phyloP scores from a whole-genome alignment of 2,113 vertebrate genomes.

The Labrus mixtus region DNA sequence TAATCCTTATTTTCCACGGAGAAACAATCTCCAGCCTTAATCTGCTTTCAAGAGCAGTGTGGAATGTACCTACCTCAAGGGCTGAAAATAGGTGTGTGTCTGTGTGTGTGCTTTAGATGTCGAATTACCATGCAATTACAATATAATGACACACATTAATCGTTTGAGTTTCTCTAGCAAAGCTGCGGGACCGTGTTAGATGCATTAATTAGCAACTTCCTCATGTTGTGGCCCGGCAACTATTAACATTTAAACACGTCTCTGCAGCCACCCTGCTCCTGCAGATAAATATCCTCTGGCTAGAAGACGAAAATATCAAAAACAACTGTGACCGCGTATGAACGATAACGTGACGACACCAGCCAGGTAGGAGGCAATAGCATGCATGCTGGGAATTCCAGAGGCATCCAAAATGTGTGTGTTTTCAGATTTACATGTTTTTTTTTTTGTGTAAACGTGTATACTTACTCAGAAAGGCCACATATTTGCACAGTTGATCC shows the following conservation, averaged over 20 bases:
- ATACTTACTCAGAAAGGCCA: constrained; percentile 8
- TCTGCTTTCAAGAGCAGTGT: constrained; percentile 62
- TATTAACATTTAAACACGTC: constrained; percentile 71
- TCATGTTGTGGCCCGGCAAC: constrained; percentile 60
- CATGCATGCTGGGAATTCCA: constrained; percentile 73
- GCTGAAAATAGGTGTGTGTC: constrained; percentile 59
- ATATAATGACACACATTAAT: constrained; percentile 82
- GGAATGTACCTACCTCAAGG: constrained; percentile 66
- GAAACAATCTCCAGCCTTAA: constrained; percentile 72
- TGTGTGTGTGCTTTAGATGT: constrained; percentile 67
- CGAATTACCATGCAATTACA: constrained; percentile 82
- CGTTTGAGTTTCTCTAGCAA: constrained; percentile 70
- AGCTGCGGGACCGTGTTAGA: constrained; percentile 61
- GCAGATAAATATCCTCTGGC: constrained; percentile 83
- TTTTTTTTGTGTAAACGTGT: constrained; percentile 1
- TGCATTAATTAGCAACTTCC: constrained; percentile 77
- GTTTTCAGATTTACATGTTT: neutral
- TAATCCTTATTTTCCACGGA: constrained; percentile 73
- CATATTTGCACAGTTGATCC: constrained; percentile 35
- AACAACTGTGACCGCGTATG: constrained; percentile 74
- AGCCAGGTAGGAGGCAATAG: constrained; percentile 54
- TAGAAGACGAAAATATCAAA: constrained; percentile 80
- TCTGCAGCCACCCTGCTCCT: constrained; percentile 65
- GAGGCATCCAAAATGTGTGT: constrained; percentile 48
- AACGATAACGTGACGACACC: constrained; percentile 64